Base-by-base conservation (phyloP, 1,140 invertebrate genomes). In the Musca vetustissima region DNA sequence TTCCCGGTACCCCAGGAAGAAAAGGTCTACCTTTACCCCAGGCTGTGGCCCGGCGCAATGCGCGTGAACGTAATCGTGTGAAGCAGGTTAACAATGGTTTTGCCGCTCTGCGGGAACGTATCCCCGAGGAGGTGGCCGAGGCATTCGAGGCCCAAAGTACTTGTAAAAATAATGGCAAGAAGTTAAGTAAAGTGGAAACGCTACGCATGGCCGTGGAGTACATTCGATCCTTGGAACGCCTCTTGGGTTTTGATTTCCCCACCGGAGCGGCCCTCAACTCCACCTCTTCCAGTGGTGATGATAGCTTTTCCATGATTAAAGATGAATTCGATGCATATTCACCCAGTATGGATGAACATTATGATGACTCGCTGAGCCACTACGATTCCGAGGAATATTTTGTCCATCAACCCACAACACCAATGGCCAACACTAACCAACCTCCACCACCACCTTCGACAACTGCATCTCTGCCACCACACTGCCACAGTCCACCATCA, bases 171-270 rank as follows among this genome's bases (percentile, higher is more conserved):
- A 75, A 73, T 47, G 89, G 90, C 72, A 97, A 97, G 79, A 95
- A 97, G 77, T 84, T 97, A 21, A 95, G 93, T 73, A 98, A 98
- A 85, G 95, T 97, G n/a, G 95, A 98, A 82, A 98, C 95, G 0
- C 80, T 98, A 43, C 87, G 93, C 70, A 94, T 95, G 86, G 96
- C 95, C 4, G 94, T 97, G 0, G 94, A 96, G 75, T 98, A 98
- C 78, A 98, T 98, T 73, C 85, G 92, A 73, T 90, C 92, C 61
- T 84, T 98, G 24, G 92, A 97, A 77, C 87, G 88, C 73, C 80
- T 97, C 9, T 80, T 97, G 1, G 86, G 90, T 52, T 86, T 87
- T 25, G 87, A 88, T 25, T 81, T 80, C n/a, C 79, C 79, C 72
- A 0, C 76, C 6, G 73, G 73, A 9, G 25, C 36, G 8, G 28